A percentile compares a stretch with the other conserved stretches of the same genome.
Evolutionary conservation across 2,113 vertebrate genomes (phyloP).

Genomic region (Aptenodytes patagonicus): DNA sequence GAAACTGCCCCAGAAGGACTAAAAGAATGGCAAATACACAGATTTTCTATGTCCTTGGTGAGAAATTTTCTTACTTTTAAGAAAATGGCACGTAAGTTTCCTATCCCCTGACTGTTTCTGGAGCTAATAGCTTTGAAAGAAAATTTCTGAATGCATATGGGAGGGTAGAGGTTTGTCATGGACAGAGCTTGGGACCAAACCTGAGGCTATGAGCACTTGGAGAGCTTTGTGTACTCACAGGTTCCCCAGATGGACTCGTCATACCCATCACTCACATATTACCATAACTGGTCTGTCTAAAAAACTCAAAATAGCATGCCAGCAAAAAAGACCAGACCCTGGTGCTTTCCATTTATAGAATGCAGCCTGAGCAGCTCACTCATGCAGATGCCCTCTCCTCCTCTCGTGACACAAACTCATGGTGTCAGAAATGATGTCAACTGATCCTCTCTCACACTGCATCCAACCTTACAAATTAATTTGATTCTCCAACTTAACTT

Average conservation of each 20-base stretch:
- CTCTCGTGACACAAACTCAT: background rate
- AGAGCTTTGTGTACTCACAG: background rate
- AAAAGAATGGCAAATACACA: background rate
- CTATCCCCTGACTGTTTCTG: background rate
- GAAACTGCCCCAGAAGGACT: background rate
- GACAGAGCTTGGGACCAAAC: background rate
- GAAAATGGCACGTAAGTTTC: background rate
- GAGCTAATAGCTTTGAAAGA: background rate
- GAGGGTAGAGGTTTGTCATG: background rate
- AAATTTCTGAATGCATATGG: background rate
- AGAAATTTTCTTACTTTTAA: background rate
- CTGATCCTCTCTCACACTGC: background rate
- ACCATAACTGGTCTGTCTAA: background rate
- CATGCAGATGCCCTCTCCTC: background rate
- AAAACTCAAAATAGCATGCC: background rate
- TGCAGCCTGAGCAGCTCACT: background rate
- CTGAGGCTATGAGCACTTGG: background rate
- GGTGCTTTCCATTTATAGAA: background rate
- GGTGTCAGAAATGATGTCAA: background rate
- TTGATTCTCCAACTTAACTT: background rate
- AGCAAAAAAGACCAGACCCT: background rate
- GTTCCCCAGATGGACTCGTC: fast-evolving
- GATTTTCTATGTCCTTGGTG: background rate
- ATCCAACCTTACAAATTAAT: background rate
- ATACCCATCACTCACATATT: background rate